Base-by-base conservation (phyloP, 2,113 vertebrate species). In the Morone saxatilis region DNA sequence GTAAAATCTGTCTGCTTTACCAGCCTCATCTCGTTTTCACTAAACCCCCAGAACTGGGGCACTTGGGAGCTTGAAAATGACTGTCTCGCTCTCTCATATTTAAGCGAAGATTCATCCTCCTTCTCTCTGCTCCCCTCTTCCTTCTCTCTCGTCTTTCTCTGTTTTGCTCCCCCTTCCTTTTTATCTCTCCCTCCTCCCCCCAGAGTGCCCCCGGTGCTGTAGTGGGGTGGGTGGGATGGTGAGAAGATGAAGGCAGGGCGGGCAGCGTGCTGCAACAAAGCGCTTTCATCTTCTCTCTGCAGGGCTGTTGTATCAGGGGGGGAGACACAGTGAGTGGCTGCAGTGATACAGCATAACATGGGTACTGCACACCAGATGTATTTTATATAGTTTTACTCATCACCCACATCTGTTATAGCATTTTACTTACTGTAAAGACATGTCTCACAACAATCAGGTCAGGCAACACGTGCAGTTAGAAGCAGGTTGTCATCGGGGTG, bases 41-140 rank as follows among this genome's bases (percentile, higher is more conserved):
- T 82, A 86, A 87, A 86, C 36, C 83, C 43, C 51, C 0, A 20
- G 88, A 93, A 89, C 66, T 93, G 84, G 91, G 89, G n/a, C 89
- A 87, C 54, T 61, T 1, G 50, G 65, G 60, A 8, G 17, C 69
- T 68, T 68, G 43, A 81, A 89, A 83, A 65, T 36, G 65, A 78
- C 74, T 83, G 72, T 36, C 74, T 81, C 47, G 0, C 83, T 73
- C 69, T 86, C 50, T 75, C 86, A 88, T 88, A 89, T 91, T 90
- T 57, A 90, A 80, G 57, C 7, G 2, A 66, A 16, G 69, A 81
- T 77, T 83, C 81, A 70, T 11, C 81, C 77, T 71, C 60, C 71
- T 40, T 16, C 72, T 86, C 77, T 62, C 8, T 22, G 65, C 43
- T 56, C 50, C 59, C 36, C 68, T 59, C 36, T 71, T 80, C 48